Base-by-base conservation (phyloP, 2,888 invertebrate genomes). In the Noctua janthe region DNA sequence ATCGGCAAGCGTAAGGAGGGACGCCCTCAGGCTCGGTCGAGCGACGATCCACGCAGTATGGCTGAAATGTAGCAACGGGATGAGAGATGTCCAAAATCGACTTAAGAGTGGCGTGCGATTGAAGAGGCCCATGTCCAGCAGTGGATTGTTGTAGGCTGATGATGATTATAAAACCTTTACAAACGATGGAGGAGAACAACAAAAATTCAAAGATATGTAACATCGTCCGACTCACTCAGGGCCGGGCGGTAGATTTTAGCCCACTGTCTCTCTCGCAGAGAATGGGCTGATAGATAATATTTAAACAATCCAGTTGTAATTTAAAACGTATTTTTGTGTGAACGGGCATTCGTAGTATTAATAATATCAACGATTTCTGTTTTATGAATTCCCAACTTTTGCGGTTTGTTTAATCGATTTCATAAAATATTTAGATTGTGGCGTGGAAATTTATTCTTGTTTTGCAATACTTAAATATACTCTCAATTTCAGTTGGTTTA, bases 331-430 rank as follows among this genome's bases (percentile, higher is more conserved):
- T 1, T 49, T 49, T 54, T 51, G 70, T 54, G 5, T 20, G 39
- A 71, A 29, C 71, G 43, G 7, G 29, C 4, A 35, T 15, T 35
- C 35, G 15, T 23, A n/a, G 20, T 51, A 17, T 8, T 54, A 20
- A 35, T n/a, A 64, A 54, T 13, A 66, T 39, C 13, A 49, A 80
- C n/a, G 15, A 54, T 47, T 23, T 35, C 62, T n/a, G 47, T 49
- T 23, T 20, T 20, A 13, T 13, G 29, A 35, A 43, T 72, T 72
- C 35, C 23, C 66, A 67, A 54, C 39, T 47, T 49, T 74, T 78
- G 64, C 64, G 62, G 69, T 75, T 79, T 72, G 43, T 64, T 75
- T 17, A 69, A 83, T 83, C 74, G 74, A 83, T 75, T 39, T 35
- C 20, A 64, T 75, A 62, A 74, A 72, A 71, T 78, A 82, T 78